phyloP scores from a whole-genome alignment of 2,888 invertebrate genomes.

The Baccha elongata region DNA sequence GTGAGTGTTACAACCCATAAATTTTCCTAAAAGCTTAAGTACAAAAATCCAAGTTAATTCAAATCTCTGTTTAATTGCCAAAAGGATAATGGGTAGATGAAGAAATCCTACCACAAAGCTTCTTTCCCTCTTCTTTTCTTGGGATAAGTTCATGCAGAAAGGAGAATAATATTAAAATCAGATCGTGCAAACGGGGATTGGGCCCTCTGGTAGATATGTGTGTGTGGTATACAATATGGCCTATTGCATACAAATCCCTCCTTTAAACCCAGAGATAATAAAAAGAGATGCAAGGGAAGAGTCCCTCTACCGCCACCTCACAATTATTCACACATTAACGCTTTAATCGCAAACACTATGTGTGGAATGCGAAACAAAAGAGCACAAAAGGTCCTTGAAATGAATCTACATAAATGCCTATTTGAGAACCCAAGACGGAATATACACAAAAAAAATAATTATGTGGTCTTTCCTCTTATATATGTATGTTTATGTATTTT shows the following conservation, averaged over 20 bases:
- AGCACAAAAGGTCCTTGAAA: slow-evolving; percentile 43
- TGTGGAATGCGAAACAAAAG: slow-evolving; percentile 53
- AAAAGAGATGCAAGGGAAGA: not conserved
- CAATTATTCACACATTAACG: slow-evolving; percentile 72
- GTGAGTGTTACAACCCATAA: slow-evolving; percentile 37
- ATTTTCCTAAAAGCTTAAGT: slow-evolving; percentile 61
- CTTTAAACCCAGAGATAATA: slow-evolving; percentile 13
- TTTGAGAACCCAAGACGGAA: slow-evolving; percentile 11
- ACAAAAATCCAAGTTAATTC: slow-evolving; percentile 70
- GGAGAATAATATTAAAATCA: slow-evolving; percentile 37
- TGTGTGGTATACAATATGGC: not conserved
- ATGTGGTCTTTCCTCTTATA: slow-evolving; percentile 37
- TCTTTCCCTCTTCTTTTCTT: not conserved
- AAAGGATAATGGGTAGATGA: slow-evolving; percentile 58
- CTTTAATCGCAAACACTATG: slow-evolving; percentile 52
- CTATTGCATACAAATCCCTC: not conserved
- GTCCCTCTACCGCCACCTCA: slow-evolving; percentile 17
- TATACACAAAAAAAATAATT: slow-evolving; percentile 55
- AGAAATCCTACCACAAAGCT: slow-evolving; percentile 38
- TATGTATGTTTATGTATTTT: not conserved
- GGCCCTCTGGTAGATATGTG: not conserved
- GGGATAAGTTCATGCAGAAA: slow-evolving; percentile 18
- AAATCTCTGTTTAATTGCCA: slow-evolving; percentile 70
- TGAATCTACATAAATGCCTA: not conserved
- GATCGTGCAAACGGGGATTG: not conserved